Conservation (phyloP, 1,140 invertebrate species). For the Ridgeia piscesae region DNA sequence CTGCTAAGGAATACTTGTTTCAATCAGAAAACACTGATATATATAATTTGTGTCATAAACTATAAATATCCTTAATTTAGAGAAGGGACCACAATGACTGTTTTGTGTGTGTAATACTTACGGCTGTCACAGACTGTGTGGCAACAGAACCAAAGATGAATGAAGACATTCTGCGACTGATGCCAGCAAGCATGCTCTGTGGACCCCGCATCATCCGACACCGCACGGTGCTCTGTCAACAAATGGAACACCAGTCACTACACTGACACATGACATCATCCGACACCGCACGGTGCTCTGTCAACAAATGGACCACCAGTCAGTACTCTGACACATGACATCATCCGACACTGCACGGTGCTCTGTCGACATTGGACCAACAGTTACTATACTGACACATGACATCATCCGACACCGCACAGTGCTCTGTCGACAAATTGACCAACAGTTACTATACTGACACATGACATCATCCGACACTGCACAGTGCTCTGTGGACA, state of each 20-base stretch:
- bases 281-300: slow-evolving; percentile 36
- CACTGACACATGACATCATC: slow-evolving; percentile 32
- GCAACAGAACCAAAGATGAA: slow-evolving; percentile 82
- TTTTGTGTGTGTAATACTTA: neutral
- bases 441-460: neutral
- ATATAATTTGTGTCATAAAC: no score
- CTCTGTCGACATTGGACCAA: neutral
- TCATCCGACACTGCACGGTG: slow-evolving; percentile 43
- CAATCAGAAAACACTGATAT: no score
- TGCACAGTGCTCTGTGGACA: no score
- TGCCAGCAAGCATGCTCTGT: slow-evolving; percentile 83
- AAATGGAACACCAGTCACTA: neutral
- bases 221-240: neutral
- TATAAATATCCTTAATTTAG: no score
- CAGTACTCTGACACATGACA: neutral
- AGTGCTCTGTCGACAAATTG: neutral
- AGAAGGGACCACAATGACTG: no score
- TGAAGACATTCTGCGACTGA: slow-evolving; percentile 80
- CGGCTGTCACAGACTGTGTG: slow-evolving; percentile 56
- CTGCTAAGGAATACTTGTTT: no score
- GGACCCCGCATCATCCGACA: slow-evolving; percentile 70
- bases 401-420: no score
- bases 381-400: neutral
- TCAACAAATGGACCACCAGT: neutral
- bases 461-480: no score